Conservation (phyloP, 2,113 vertebrate genomes). For the Okapia johnstoni region DNA sequence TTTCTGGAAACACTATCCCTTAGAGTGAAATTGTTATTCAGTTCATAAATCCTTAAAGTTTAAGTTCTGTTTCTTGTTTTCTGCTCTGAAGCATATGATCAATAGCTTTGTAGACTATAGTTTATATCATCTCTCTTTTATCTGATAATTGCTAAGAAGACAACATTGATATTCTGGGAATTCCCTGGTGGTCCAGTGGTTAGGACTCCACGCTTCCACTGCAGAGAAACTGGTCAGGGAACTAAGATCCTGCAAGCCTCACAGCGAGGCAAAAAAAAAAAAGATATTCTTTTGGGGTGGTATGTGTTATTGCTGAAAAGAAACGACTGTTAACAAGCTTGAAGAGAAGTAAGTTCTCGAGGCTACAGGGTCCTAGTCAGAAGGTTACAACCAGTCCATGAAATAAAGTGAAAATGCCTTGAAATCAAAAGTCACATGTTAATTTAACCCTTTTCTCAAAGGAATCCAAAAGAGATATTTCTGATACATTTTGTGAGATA, state of each 20-base stretch:
- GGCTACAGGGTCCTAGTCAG: neutral
- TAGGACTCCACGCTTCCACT: neutral
- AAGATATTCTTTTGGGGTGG: neutral
- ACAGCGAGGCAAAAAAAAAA: neutral
- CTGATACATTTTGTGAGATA: constrained; percentile 27
- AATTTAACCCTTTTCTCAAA: neutral
- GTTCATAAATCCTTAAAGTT: neutral
- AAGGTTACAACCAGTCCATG: neutral
- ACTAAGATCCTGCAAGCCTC: neutral
- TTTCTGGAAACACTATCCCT: neutral
- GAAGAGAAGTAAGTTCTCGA: neutral
- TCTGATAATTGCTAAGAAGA: neutral
- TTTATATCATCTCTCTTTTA: constrained; percentile 1
- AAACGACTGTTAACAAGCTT: neutral
- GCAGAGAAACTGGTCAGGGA: neutral
- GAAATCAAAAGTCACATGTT: neutral
- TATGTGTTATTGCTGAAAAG: neutral
- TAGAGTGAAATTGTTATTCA: neutral
- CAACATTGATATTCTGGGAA: neutral
- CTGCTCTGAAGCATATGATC: neutral
- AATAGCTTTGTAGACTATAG: neutral
- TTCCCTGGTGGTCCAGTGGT: neutral
- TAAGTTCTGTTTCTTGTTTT: neutral
- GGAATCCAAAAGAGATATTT: neutral
- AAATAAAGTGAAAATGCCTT: constrained; percentile 18